Base-by-base conservation (phyloP, 2,113 vertebrate species). In the Psettodes erumei region DNA sequence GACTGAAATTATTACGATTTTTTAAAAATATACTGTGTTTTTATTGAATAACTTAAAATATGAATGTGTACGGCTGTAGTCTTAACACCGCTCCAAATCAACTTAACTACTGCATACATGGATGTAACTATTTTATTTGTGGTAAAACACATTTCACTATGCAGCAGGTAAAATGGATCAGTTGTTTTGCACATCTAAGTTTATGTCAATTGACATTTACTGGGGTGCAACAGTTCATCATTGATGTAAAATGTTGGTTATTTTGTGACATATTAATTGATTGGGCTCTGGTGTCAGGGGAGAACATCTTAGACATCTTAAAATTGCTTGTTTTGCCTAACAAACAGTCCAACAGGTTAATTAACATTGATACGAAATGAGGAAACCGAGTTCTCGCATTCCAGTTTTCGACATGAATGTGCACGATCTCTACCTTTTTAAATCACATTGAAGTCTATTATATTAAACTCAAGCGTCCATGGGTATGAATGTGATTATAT, bases 11-110 rank as follows among this genome's bases (percentile, higher is more conserved):
- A 38, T 47, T 21, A 19, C 58, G 70, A 6, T 63, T 70, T 58
- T 60, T 80, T 80, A 81, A 66, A 58, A 33, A 60, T 80, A 35
- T 21, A 19, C 23, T 5, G 42, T 33, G 25, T 71, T 82, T 84
- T 79, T 75, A 72, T 71, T n/a, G 51, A 85, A 72, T 75, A 86
- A 89, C 25, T 82, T 84, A 87, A 80, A 79, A 78, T 32, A 54
- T 53, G 25, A 50, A 1, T 69, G 21, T 69, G 23, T 66, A 19
- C 33, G 23, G 54, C 28, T 63, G 48, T 53, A 1, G 13, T 25
- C 16, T 50, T 59, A 60, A 28, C 16, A 60, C 4, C 19, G 8
- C 6, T 55, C 12, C 19, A 67, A 60, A 40, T 18, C 23, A 62
- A 23, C 25, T 48, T 15, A 66, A 80, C 30, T 18, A 35, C 7